Evolutionary conservation across 2,888 invertebrate genomes (phyloP).

Genomic region (Drosophila recens): DNA sequence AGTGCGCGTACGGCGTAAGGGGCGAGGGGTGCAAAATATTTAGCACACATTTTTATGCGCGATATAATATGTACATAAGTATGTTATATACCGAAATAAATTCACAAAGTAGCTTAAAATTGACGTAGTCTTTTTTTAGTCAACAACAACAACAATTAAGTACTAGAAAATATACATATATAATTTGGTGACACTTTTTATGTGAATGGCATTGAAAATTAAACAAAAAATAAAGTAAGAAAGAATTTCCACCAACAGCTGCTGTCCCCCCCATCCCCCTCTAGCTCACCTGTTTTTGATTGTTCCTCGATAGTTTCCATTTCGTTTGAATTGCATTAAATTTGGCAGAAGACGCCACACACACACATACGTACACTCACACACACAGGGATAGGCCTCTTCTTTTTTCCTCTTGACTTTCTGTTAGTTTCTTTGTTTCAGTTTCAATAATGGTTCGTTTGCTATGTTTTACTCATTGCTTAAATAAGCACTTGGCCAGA

Average conservation of each 20-base stretch:
- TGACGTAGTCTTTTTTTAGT: slow-evolving; percentile 53
- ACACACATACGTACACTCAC: slow-evolving; percentile 42
- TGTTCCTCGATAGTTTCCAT: slow-evolving; percentile 84
- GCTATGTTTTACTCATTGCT: slow-evolving; percentile 50
- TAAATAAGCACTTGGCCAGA: slow-evolving; percentile 23
- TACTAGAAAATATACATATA: slow-evolving; percentile 46
- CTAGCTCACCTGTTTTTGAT: slow-evolving; percentile 82
- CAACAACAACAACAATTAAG: slow-evolving; percentile 28
- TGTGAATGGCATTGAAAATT: slow-evolving; percentile 68
- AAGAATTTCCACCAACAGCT: slow-evolving; percentile 37
- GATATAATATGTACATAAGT: slow-evolving; percentile 51
- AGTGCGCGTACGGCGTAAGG: slow-evolving; percentile 50
- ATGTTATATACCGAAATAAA: slow-evolving; percentile 63
- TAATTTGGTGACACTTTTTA: slow-evolving; percentile 76
- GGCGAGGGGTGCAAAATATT: slow-evolving; percentile 41
- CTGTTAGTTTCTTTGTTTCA: slow-evolving; percentile 26
- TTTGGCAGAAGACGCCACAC: slow-evolving; percentile 29
- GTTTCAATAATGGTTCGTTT: slow-evolving; percentile 35
- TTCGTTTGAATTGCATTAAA: slow-evolving; percentile 50
- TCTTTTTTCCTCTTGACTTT: slow-evolving; percentile 12
- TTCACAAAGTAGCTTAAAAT: slow-evolving; percentile 68
- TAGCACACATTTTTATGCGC: slow-evolving; percentile 38
- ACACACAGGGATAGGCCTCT: slow-evolving; percentile 45
- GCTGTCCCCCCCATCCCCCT: slow-evolving; percentile 19
- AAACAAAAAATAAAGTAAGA: slow-evolving; percentile 3